Base-by-base conservation (phyloP, 2,797 vertebrate genomes). In the Anisognathus igniventris region DNA sequence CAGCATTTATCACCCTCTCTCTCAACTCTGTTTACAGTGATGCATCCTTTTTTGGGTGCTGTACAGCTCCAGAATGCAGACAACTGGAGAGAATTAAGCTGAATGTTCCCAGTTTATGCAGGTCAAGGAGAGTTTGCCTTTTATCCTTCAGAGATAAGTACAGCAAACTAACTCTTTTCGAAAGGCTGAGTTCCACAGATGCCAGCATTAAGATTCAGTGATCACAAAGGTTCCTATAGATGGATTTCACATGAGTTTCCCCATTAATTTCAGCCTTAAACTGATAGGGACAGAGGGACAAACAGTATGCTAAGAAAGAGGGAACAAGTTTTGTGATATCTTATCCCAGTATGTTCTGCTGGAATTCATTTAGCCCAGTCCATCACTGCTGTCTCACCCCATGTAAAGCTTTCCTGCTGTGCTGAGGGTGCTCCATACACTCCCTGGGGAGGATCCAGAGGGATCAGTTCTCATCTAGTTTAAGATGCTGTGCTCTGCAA, bases 61-160 rank as follows among this genome's bases (percentile, higher is more conserved):
- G 68, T 33, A 33, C 25, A 9, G 79, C 81, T 88, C 71, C 94
- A 88, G 87, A 75, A 80, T 35, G 45, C 86, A 95, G 91, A 86
- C 79, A 96, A 95, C 90, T 72, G 86, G 88, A 90, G 91, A 88
- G 84, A 95, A 94, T 93, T 78, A 76, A 90, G 66, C 75, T 53
- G 75, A 66, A 88, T 50, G 60, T 92, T 96, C 95, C 79, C 51
- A 73, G 72, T 95, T 95, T 88, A 44, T 83, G 88, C 83, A 94
- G 95, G 95, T 96, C 96, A 94, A 92, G 92, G 86, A 76, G 73
- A 97, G 95, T 94, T 96, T 96, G 79, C 89, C 88, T 93, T 95
- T 95, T 94, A 93, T 95, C 47, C 0, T 65, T 61, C 71, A 45
- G 74, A 92, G 92, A 94, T 90, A 88, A 96, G 80, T 56, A 30